Conservation (phyloP, 2,113 vertebrate genomes). For the Ahaetulla prasina region DNA sequence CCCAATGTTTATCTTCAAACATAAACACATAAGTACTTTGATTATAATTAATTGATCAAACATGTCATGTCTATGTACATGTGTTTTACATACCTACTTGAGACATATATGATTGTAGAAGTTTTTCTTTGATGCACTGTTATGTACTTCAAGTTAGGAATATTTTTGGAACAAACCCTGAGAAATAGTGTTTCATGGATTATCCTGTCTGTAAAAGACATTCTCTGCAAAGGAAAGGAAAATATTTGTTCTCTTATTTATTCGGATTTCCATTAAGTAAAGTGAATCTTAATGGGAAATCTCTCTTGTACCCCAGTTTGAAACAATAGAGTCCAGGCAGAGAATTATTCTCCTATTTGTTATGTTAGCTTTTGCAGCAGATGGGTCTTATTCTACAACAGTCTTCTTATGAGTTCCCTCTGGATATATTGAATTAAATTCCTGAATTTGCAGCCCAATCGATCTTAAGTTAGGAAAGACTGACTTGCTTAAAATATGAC, state of each 20-base stretch:
- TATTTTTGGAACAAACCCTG: not conserved
- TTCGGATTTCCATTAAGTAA: not conserved
- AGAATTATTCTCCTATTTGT: not conserved
- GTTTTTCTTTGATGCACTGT: not conserved
- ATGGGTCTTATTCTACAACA: not conserved
- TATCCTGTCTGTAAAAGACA: not conserved
- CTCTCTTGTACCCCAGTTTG: not conserved
- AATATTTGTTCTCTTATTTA: not conserved
- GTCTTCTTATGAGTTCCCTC: not conserved
- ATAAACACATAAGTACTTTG: not conserved
- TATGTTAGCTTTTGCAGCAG: not conserved
- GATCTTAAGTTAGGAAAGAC: not conserved
- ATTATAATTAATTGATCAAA: not conserved
- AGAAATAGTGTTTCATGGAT: not conserved
- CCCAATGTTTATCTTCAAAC: not conserved
- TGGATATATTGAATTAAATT: not conserved
- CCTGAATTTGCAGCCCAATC: not conserved
- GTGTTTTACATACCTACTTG: not conserved
- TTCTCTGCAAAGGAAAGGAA: not conserved
- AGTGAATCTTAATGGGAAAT: not conserved
- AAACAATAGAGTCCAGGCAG: not conserved
- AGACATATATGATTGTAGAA: not conserved
- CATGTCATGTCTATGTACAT: not conserved
- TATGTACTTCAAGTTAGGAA: not conserved
- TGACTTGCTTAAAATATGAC: not conserved